Evolutionary conservation across 2,888 invertebrate species (phyloP).

Genomic region (Melinopterus prodromus): DNA sequence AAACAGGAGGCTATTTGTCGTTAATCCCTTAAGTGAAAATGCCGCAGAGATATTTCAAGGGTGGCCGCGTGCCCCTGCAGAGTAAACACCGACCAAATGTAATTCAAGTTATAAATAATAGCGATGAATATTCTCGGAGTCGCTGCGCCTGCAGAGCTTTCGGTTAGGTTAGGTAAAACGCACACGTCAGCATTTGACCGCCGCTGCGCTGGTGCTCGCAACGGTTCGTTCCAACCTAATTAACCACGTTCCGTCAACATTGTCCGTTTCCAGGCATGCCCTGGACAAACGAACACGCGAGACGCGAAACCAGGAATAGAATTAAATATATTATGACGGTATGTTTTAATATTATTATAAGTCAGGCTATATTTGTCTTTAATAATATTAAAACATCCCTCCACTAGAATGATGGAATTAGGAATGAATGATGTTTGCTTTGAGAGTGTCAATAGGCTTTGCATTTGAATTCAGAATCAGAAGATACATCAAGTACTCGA

Average conservation of each 20-base stretch:
- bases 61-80: neutral
- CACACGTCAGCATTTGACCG: neutral
- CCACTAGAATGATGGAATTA: no score
- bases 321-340: neutral
- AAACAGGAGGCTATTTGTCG: neutral
- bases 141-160: neutral
- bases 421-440: no score
- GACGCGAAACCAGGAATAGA: neutral
- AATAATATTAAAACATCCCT: no score
- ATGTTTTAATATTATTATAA: neutral
- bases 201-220: neutral
- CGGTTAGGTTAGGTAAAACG: neutral
- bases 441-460: no score
- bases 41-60: conserved; percentile 4
- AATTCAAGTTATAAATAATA: neutral
- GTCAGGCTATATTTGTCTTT: no score
- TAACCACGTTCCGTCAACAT: neutral
- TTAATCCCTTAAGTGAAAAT: neutral
- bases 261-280: neutral
- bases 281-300: neutral
- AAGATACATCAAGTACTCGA: no score
- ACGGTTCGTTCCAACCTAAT: neutral
- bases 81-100: neutral
- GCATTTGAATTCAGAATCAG: no score
- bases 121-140: neutral